These are phyloP conservation scores for Chloroclysta siterata DNA, from an alignment of 2,888 invertebrate species.

Conservation along the genomic window DNA sequence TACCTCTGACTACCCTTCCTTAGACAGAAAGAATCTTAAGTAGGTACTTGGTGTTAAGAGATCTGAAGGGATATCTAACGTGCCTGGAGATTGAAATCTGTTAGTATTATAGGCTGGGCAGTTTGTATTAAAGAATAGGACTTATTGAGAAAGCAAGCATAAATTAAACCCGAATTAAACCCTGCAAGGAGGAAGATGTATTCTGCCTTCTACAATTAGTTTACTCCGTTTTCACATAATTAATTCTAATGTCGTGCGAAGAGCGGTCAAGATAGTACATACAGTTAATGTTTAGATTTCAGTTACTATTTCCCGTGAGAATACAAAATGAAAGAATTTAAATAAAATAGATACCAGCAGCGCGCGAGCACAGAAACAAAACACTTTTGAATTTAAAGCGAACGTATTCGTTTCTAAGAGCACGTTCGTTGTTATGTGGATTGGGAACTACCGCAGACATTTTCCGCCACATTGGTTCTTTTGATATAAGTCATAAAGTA, in stretches of 20 bases:
- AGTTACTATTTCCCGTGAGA: slow-evolving; percentile 52
- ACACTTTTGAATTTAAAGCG: slow-evolving; percentile 24
- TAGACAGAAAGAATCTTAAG: too few relatives aligned
- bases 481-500: too few relatives aligned
- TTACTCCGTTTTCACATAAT: slow-evolving; percentile 38
- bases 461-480: neutral
- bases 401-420: slow-evolving; percentile 14
- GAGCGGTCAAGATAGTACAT: slow-evolving; percentile 50
- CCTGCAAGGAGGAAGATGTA: neutral
- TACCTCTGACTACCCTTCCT: too few relatives aligned
- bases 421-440: neutral
- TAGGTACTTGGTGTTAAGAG: too few relatives aligned
- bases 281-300: slow-evolving; percentile 71
- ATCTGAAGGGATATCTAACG: too few relatives aligned
- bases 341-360: slow-evolving; percentile 36
- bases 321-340: slow-evolving; percentile 59
- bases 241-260: slow-evolving; percentile 63
- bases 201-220: neutral
- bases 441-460: neutral
- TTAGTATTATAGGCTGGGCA: too few relatives aligned
- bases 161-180: too few relatives aligned
- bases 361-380: slow-evolving; percentile 17
- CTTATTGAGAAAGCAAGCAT: too few relatives aligned
- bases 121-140: too few relatives aligned
- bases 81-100: too few relatives aligned